Evolutionary conservation across 2,113 vertebrate species (phyloP), one percentile per base, ranked within the genome.

Genomic region (Prolemur simus): DNA sequence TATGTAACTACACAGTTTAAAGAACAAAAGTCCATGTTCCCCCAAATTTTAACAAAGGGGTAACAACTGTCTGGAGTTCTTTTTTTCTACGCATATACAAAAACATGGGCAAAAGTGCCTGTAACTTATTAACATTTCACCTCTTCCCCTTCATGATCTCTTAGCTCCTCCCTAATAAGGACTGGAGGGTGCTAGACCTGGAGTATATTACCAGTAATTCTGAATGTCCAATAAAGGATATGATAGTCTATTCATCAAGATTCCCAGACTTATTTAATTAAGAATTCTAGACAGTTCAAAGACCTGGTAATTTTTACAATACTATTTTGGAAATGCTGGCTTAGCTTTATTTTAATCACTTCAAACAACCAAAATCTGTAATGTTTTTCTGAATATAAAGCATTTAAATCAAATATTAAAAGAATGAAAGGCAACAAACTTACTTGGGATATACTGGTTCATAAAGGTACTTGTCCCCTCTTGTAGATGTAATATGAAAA

Each of bases 391-490:
- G 37, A 87, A 29, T 77, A 34, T 15, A 90, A 10, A 74, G 78
- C 34, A 29, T 17, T 52, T 18, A 94, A 93, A 92, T 68, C 11
- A 94, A 94, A 42, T 60, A 96, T 64, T 94, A 85, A 81, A 95
- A 97, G n/a, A 92, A 96, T 63, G n/a, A 93, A 93, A 97, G 78
- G 83, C 42, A 87, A 81, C 89, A 80, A 87, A 98, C 99, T 99
- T 98, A 99, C 99, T 99, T 99, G 89, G 99, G 99, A 98, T 99
- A 99, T 82, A 99, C 88, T 5, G 99, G 99, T 94, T 99, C 99
- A 97, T 99, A 99, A 97, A 99, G 99, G 96, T 98, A 99, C 92
- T 99, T 99, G 97, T 99, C 99, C 47, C 99, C 99, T 92, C 99
- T 98, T 96, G 98, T 97, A 90, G 99, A 99, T 54, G 98, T 94